Evolutionary conservation across 2,113 vertebrate species (phyloP).

Genomic region (Tamias sibiricus): DNA sequence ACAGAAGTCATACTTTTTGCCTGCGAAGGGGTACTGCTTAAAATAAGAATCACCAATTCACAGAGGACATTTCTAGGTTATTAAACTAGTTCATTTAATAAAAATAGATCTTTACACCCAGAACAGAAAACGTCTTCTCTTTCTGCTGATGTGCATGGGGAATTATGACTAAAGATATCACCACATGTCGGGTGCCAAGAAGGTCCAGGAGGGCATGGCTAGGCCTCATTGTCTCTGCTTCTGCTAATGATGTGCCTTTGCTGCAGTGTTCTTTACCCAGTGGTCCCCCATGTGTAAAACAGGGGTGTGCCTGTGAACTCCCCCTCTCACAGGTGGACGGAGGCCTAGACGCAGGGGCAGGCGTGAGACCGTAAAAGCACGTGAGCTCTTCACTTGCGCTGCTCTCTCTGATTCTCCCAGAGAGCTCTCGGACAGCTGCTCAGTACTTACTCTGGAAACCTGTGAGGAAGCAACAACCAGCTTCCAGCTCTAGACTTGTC

Average conservation of each 20-base stretch:
- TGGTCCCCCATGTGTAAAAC: too few species aligned
- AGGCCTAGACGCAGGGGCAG: neutral
- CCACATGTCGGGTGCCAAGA: neutral
- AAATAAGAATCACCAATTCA: neutral
- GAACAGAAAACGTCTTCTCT: neutral
- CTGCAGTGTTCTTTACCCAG: too few species aligned
- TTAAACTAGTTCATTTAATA: neutral
- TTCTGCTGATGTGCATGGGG: neutral
- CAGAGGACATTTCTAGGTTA: neutral
- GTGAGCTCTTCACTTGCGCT: neutral
- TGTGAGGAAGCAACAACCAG: neutral
- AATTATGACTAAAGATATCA: neutral
- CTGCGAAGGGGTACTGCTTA: neutral
- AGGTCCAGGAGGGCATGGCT: neutral
- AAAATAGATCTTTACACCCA: neutral
- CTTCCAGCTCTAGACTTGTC: neutral
- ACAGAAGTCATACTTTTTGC: neutral
- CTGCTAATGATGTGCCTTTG: accelerated
- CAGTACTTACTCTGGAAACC: neutral
- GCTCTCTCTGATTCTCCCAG: too few species aligned
- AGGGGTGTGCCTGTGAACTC: neutral
- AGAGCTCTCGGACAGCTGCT: neutral
- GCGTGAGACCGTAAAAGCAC: neutral
- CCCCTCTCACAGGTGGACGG: neutral
- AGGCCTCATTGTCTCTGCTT: too few species aligned